These are phyloP conservation scores for Apogon hyalosoma DNA, from an alignment of 2,797 vertebrate species.

Conservation along the genomic window DNA sequence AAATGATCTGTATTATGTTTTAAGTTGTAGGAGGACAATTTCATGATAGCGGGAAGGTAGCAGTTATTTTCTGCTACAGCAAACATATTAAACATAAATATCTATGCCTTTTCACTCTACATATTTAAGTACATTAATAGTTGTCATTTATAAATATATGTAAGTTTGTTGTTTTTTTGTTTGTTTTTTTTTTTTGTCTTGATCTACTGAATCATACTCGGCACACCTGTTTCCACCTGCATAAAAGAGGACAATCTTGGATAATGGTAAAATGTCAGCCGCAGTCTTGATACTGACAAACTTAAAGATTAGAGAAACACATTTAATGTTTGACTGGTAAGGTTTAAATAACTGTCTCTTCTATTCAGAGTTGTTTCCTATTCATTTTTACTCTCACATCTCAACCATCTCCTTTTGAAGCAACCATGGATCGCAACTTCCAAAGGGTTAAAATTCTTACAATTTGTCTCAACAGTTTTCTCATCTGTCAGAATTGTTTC, in stretches of 20 bases:
- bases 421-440: conserved; percentile 64
- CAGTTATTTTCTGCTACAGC: too few relatives aligned
- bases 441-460: conserved; percentile 74
- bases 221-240: conserved; percentile 24
- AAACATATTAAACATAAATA: too few relatives aligned
- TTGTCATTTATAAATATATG: too few relatives aligned
- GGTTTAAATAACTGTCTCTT: conserved; percentile 20
- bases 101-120: too few relatives aligned
- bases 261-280: conserved; percentile 43
- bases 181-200: too few relatives aligned
- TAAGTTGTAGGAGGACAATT: too few relatives aligned
- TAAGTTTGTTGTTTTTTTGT: background rate
- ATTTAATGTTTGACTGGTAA: conserved; percentile 44
- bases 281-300: conserved; percentile 24
- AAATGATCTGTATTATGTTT: too few relatives aligned
- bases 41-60: too few relatives aligned
- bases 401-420: conserved; percentile 60
- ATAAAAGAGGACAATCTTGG: conserved; percentile 53
- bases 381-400: conserved; percentile 32
- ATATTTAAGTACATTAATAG: too few relatives aligned
- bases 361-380: conserved; percentile 41
- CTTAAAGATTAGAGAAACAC: conserved; percentile 24
- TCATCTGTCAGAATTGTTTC: conserved; percentile 43
- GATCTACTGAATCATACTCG: conserved; percentile 24
- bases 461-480: conserved; percentile 15